A percentile compares a stretch with the other conserved stretches of the same genome.
Evolutionary conservation across 2,888 invertebrate genomes (phyloP).

Genomic region (Piscicola geometra): DNA sequence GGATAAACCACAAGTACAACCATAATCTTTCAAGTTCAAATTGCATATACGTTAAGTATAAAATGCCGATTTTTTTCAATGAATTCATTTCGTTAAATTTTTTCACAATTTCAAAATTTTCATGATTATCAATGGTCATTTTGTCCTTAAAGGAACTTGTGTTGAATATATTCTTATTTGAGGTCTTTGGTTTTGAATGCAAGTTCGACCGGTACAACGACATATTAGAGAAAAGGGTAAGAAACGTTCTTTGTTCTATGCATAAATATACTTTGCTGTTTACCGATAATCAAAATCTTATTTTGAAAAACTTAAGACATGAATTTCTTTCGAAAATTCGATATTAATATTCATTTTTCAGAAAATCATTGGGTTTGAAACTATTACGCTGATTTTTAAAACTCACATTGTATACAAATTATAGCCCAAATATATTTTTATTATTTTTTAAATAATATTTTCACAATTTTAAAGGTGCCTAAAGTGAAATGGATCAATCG

Average conservation of each 20-base stretch:
- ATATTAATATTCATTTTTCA: no score
- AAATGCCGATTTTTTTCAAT: no score
- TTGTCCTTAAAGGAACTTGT: no score
- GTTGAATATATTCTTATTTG: background rate
- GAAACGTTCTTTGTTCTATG: constrained; percentile 7
- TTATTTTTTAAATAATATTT: no score
- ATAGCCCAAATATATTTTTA: no score
- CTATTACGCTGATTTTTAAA: background rate
- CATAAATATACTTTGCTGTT: constrained; percentile 14
- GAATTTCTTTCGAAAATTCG: background rate
- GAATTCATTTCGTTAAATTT: no score
- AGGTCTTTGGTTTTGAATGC: constrained; percentile 12
- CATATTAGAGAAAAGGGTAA: constrained; percentile 7
- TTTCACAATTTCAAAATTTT: no score
- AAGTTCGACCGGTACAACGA: constrained; percentile 19
- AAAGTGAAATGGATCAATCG: constrained; percentile 18
- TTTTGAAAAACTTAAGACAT: background rate
- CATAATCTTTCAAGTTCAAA: no score
- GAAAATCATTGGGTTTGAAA: no score
- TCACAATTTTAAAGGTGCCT: background rate
- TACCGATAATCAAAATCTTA: background rate
- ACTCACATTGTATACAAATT: background rate
- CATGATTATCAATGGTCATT: no score
- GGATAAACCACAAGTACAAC: no score
- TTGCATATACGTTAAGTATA: no score